A percentile compares a stretch with the other conserved stretches of the same genome.
phyloP scores from a whole-genome alignment of 2,797 vertebrate species.

The Mormyrops boulengeri region DNA sequence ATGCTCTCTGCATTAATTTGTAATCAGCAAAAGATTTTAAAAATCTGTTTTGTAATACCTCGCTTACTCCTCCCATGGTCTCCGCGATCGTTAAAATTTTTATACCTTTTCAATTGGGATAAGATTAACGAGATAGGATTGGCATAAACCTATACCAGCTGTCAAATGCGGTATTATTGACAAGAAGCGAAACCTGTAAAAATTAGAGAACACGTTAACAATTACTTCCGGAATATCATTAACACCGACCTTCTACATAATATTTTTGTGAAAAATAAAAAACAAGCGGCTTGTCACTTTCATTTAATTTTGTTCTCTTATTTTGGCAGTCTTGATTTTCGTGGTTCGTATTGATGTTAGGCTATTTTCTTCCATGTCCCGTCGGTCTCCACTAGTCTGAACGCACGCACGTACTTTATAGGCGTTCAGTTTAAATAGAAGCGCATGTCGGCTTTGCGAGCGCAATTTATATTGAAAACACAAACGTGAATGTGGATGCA shows the following conservation, averaged over 20 bases:
- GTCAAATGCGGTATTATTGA: not conserved
- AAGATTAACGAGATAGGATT: not conserved
- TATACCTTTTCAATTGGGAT: not conserved
- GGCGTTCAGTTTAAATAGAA: no score
- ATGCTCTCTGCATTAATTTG: not conserved
- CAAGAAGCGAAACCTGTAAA: not conserved
- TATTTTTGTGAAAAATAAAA: not conserved
- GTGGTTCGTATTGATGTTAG: no score
- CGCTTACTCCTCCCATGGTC: not conserved
- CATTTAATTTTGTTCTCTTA: not conserved
- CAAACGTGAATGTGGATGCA: not conserved
- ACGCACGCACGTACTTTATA: not conserved
- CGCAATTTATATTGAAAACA: not conserved
- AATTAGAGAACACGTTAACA: not conserved
- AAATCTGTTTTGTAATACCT: not conserved
- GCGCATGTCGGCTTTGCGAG: not conserved
- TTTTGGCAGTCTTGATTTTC: not conserved
- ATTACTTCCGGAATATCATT: not conserved
- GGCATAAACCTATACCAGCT: not conserved
- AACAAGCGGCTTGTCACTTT: not conserved
- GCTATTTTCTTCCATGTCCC: no score
- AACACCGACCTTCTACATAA: not conserved
- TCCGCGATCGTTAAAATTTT: not conserved
- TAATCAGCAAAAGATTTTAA: not conserved
- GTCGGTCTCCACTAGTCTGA: not conserved